Evolutionary conservation across 2,888 invertebrate species (phyloP).

Genomic region (Callinectes sapidus): DNA sequence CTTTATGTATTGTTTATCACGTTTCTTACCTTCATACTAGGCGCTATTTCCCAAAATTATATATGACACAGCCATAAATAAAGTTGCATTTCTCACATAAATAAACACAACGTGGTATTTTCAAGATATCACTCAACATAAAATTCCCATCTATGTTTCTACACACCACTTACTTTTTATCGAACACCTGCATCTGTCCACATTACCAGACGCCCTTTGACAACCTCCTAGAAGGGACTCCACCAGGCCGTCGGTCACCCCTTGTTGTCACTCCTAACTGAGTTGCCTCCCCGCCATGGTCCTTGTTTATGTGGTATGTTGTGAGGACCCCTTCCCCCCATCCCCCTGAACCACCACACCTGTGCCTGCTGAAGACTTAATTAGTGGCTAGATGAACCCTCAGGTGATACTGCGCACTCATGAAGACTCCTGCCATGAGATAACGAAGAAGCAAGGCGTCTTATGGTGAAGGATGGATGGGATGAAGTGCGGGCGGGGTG

Average conservation of each 20-base stretch:
- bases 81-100: background rate
- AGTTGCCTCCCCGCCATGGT: background rate
- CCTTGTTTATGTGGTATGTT: background rate
- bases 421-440: background rate
- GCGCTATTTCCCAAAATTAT: background rate
- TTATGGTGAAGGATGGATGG: background rate
- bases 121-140: background rate
- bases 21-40: background rate
- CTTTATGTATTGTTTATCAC: background rate
- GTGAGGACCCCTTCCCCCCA: background rate
- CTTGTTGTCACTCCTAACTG: background rate
- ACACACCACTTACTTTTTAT: background rate
- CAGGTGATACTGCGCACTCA: slow-evolving; percentile 5
- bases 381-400: background rate
- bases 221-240: background rate
- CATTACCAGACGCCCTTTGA: background rate
- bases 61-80: background rate
- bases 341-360: slow-evolving; percentile 5
- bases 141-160: background rate
- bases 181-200: background rate
- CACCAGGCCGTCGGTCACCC: background rate
- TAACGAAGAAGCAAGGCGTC: background rate
- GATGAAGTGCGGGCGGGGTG: background rate
- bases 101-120: background rate
- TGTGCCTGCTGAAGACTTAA: slow-evolving; percentile 31